phyloP scores from a whole-genome alignment of 2,797 vertebrate species.

The Dicrostonyx torquatus region DNA sequence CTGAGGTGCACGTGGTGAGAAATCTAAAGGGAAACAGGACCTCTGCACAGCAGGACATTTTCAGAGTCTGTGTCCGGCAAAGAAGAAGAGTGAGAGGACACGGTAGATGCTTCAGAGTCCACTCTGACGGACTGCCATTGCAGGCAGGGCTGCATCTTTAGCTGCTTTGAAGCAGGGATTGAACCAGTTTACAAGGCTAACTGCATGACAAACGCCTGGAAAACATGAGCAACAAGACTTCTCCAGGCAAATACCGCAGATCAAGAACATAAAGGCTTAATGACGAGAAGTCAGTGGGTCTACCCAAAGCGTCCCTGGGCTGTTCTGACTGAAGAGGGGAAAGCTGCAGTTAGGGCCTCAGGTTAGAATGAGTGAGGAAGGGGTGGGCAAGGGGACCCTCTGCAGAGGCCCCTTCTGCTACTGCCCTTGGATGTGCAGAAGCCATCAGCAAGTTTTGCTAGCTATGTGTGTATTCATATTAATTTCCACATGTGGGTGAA shows the following conservation, averaged over 20 bases:
- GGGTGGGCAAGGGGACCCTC: not conserved
- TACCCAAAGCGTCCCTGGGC: not conserved
- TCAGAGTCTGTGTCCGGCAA: not conserved
- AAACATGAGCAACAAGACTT: constrained; percentile 50
- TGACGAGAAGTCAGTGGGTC: not conserved
- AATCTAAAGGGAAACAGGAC: constrained; percentile 19
- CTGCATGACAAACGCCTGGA: not conserved
- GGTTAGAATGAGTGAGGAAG: not conserved
- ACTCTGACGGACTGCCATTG: not conserved
- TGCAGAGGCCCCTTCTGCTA: not conserved
- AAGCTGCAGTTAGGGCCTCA: not conserved
- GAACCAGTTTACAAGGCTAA: constrained; percentile 36
- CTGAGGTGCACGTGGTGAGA: not conserved
- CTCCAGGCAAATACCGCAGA: not conserved
- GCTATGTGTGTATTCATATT: not conserved
- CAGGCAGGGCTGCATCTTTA: constrained; percentile 21
- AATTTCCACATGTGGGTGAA: not conserved
- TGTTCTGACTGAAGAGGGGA: not conserved
- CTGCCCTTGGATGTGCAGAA: not conserved
- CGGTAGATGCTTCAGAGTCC: not conserved
- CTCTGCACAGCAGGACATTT: not conserved
- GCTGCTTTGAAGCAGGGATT: not conserved
- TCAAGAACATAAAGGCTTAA: constrained; percentile 18
- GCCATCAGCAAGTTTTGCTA: not conserved
- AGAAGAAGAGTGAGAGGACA: not conserved